Evolutionary conservation across 2,797 vertebrate genomes (phyloP).

Genomic region (Cossypha polioptera): DNA sequence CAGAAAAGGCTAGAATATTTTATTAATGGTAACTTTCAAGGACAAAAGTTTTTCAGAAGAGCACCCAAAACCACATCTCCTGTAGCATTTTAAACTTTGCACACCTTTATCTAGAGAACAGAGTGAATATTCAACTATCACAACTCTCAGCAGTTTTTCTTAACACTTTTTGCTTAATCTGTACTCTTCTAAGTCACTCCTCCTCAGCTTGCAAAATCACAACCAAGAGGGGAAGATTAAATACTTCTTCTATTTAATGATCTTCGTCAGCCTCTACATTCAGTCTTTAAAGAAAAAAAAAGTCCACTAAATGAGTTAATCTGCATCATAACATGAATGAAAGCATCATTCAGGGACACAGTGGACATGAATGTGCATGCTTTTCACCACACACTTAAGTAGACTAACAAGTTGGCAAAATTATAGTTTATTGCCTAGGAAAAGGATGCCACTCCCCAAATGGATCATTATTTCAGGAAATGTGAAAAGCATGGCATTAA

Average conservation of each 20-base stretch:
- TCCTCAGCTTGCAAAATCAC: not conserved
- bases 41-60: not conserved
- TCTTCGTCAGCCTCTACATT: not conserved
- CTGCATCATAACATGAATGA: not conserved
- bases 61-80: accelerated
- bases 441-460: not conserved
- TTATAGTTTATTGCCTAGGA: not conserved
- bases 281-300: not conserved
- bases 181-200: not conserved
- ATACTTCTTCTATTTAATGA: not conserved
- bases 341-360: not conserved
- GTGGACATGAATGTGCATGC: not conserved
- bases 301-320: not conserved
- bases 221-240: not conserved
- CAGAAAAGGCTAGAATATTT: not conserved
- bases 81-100: not conserved
- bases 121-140: not conserved
- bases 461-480: not conserved
- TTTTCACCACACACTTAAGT: not conserved
- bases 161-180: not conserved
- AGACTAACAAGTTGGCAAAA: not conserved
- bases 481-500: not conserved
- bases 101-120: not conserved
- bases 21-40: not conserved
- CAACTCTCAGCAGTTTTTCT: not conserved